Evolutionary conservation across 1,140 invertebrate species (phyloP), one percentile per base, ranked within the genome.

Genomic region (Megathymus violae): DNA sequence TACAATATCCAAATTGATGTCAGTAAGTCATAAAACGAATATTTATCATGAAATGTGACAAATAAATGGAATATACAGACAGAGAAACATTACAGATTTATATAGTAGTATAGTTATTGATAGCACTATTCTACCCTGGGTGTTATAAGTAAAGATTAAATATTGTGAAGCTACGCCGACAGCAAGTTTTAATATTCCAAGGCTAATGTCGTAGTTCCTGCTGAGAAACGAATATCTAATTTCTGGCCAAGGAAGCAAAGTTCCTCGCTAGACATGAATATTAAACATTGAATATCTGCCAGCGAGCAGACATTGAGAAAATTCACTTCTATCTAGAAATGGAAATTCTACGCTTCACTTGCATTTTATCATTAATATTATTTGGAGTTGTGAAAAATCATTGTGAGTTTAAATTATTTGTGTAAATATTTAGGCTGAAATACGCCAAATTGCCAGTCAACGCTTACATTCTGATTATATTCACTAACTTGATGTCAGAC

Each of bases 171-270:
- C 22, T 25, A 22, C 15, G 5, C 31, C 52, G 38, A 61, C 51
- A 47, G 17, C 59, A 67, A 64, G 44, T 62, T 77, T 72, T 63
- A 54, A 61, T 65, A 74, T 75, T 78, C 75, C 67, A 52, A 50
- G 62, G 69, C 64, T 66, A 67, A 64, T 73, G 66, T 69, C 52
- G 36, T 72, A 74, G 69, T 74, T 76, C 69, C 65, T 67, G 66
- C 67, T 72, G 68, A 76, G 64, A 67, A 75, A 68, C 72, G 76
- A 79, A 79, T 81, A 79, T 77, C 76, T 79, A 81, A 77, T 77
- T 77, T 81, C 74, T 69, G 73, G 59, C 52, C 69, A 65, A 69
- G 69, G 74, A 75, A 81, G 71, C 71, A 80, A 78, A 73, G 73
- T 68, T 80, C 69, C 64, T 64, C 67, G 65, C 74, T 70, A 71